Evolutionary conservation across 2,797 vertebrate genomes (phyloP), one percentile per base, ranked within the genome.

Genomic region (Myoxocephalus aenaeus): DNA sequence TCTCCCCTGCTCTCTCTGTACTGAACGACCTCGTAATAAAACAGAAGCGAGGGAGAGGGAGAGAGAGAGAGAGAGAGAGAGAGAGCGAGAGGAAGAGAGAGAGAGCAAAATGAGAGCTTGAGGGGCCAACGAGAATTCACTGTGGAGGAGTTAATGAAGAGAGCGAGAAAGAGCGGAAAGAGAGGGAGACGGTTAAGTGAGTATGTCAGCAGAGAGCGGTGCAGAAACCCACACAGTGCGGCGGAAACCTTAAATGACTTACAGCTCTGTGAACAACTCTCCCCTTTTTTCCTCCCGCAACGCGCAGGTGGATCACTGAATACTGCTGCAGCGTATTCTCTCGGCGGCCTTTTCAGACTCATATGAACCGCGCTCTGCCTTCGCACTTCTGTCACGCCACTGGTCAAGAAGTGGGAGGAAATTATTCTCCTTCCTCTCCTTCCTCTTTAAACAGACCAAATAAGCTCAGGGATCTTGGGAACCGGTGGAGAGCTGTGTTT

Each of bases 131-230:
- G 84, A 92, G 90, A 89, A 90, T 93, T 90, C 88, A 88, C 91
- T 90, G 91, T 82, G 87, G 90, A 86, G 83, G 81, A 93, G 88
- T 94, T 93, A 93, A 94, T 94, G 93, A 93, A 94, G 92, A 92
- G 89, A 90, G 85, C 65, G 85, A 87, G 88, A 82, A 84, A 84
- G 86, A 91, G 87, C 50, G 75, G 83, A 81, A 84, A 83, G 87
- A 86, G 90, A 86, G 85, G 85, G 86, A 91, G 88, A 85, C 73
- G 88, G 90, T 89, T 92, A 93, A 92, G 91, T 89, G 86, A 89
- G 90, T 89, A 89, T 91, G 89, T 92, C 92, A 93, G 89, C 83
- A 87, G 86, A 92, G 89, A 89, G 82, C 83, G 65, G 80, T 75
- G 73, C 90, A 79, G 85, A 88, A 92, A 88, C 86, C 89, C 91